These are phyloP conservation scores for Habrosyne pyritoides DNA, from an alignment of 2,888 invertebrate species.

Conservation along the genomic window DNA sequence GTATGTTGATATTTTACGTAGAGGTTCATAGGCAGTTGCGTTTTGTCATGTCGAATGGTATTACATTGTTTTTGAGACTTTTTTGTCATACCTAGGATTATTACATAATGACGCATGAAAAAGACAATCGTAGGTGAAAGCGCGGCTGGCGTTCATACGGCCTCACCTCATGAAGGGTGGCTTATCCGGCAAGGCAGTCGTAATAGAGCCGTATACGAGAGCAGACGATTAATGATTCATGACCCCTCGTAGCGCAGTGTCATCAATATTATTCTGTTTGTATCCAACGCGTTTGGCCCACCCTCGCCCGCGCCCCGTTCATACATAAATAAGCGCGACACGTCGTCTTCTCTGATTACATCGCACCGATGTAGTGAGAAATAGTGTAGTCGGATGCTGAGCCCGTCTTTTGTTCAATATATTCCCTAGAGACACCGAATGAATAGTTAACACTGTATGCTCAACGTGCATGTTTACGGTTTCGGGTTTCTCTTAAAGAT, in stretches of 20 bases:
- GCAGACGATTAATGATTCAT: conserved; percentile 83
- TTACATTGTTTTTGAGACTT: too few species aligned
- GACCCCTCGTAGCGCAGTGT: conserved; percentile 82
- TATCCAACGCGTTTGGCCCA: conserved; percentile 79
- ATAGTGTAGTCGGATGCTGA: conserved; percentile 81
- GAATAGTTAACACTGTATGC: conserved; percentile 79
- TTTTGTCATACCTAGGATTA: conserved; percentile 9
- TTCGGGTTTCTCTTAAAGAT: conserved; percentile 81
- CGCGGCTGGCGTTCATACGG: conserved; percentile 34
- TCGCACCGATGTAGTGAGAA: conserved; percentile 83
- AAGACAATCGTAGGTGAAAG: conserved; percentile 49
- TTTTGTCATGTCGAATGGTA: too few species aligned
- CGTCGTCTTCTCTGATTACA: conserved; percentile 84
- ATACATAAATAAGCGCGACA: conserved; percentile 84
- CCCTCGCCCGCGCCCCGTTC: conserved; percentile 81
- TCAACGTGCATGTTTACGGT: conserved; percentile 79
- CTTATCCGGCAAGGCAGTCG: conserved; percentile 78
- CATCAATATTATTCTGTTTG: conserved; percentile 85
- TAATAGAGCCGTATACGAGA: conserved; percentile 82
- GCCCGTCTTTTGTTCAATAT: conserved; percentile 80
- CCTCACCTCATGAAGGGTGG: conserved; percentile 72
- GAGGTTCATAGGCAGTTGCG: too few species aligned
- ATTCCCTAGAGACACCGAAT: conserved; percentile 74
- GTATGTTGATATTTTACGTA: too few species aligned
- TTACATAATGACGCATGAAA: conserved; percentile 30